These are phyloP conservation scores for Carassius gibelio DNA, from an alignment of 2,113 vertebrate species.

Conservation along the genomic window DNA sequence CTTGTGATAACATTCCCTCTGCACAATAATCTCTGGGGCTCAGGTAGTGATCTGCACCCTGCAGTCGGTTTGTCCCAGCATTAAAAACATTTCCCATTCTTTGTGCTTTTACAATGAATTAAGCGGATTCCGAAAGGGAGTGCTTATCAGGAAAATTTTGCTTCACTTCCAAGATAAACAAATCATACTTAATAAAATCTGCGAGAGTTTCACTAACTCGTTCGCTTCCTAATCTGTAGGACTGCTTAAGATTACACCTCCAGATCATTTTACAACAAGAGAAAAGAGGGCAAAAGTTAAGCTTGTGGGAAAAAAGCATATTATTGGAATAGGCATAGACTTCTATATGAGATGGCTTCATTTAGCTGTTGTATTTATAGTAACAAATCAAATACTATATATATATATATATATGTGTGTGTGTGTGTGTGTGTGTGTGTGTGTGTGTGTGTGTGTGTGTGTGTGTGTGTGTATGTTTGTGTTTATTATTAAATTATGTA, in stretches of 20 bases:
- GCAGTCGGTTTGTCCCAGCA: conserved; percentile 74
- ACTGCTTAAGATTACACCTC: conserved; percentile 74
- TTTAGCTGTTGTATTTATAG: conserved; percentile 75
- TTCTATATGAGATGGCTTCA: conserved; percentile 72
- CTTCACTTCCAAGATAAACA: conserved; percentile 71
- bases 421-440: too few relatives aligned
- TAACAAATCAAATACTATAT: conserved; percentile 70
- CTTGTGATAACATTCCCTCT: conserved; percentile 74
- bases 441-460: too few relatives aligned
- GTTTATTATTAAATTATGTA: too few relatives aligned
- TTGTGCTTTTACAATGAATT: conserved; percentile 79
- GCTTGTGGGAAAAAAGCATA: conserved; percentile 68
- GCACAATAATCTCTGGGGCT: conserved; percentile 80
- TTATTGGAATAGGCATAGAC: conserved; percentile 62
- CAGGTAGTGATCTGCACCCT: conserved; percentile 78
- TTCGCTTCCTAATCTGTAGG: conserved; percentile 70
- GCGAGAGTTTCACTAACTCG: conserved; percentile 73
- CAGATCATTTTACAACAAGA: conserved; percentile 73
- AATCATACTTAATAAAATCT: conserved; percentile 76
- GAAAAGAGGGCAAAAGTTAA: conserved; percentile 71
- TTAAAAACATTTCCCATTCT: conserved; percentile 74
- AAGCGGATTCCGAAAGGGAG: conserved; percentile 76
- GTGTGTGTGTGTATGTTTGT: too few relatives aligned
- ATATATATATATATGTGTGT: not conserved
- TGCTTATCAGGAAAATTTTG: conserved; percentile 67